phyloP scores from a whole-genome alignment of 1,140 invertebrate genomes.

The Bombus superbus region DNA sequence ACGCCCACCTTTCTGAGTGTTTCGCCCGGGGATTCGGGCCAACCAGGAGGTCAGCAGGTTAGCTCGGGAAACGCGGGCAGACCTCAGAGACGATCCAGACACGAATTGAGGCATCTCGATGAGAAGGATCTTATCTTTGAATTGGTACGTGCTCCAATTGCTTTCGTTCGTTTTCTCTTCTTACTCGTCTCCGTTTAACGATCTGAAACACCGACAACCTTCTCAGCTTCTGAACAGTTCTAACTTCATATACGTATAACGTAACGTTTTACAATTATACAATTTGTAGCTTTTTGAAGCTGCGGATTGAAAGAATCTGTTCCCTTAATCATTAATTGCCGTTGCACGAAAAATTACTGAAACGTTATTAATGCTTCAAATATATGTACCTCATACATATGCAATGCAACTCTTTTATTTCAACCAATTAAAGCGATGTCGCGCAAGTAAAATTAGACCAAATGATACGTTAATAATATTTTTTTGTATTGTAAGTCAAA shows the following conservation, averaged over 20 bases:
- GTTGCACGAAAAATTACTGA: not conserved
- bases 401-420: not conserved
- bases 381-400: not conserved
- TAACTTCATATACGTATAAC: too few relatives aligned
- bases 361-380: not conserved
- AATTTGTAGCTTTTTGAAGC: too few relatives aligned
- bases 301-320: too few relatives aligned
- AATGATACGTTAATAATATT: not conserved
- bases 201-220: too few relatives aligned
- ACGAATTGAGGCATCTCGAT: conserved; percentile 93
- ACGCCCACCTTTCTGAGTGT: conserved; percentile 93
- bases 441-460: too few relatives aligned
- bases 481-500: not conserved
- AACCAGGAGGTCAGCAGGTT: conserved; percentile 75
- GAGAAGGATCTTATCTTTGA: conserved; percentile 98
- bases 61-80: conserved; percentile 82
- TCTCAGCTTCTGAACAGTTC: too few relatives aligned
- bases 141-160: conserved; percentile 85
- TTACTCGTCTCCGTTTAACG: not conserved
- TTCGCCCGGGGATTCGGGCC: conserved; percentile 77
- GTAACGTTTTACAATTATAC: too few relatives aligned
- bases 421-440: not conserved
- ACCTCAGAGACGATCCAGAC: conserved; percentile 89
- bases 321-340: too few relatives aligned
- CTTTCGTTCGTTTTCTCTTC: not conserved